These are phyloP conservation scores for Apostichopus californicus DNA, from an alignment of 35 echinoderm and acorn worm genomes.

Conservation along the genomic window DNA sequence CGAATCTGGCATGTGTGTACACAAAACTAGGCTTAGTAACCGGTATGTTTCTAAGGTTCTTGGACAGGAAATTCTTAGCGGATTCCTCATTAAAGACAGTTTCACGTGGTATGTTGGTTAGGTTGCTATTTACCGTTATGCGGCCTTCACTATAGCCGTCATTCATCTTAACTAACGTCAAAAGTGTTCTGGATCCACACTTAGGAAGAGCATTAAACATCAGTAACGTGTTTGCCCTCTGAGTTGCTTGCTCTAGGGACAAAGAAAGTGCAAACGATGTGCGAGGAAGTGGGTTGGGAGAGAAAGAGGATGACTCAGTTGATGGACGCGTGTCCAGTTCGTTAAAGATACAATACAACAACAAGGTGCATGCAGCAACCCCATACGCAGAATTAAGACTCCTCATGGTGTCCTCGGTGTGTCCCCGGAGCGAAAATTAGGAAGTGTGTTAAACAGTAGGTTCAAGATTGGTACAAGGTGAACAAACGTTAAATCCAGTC, in stretches of 20 bases:
- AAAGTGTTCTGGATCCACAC: constrained; percentile 29
- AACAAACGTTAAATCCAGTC: too few relatives aligned
- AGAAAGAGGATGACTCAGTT: too few relatives aligned
- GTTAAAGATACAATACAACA: too few relatives aligned
- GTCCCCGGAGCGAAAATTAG: too few relatives aligned
- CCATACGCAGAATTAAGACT: too few relatives aligned
- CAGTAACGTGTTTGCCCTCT: not conserved
- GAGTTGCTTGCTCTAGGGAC: not conserved
- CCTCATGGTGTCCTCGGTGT: too few relatives aligned
- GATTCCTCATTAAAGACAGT: not conserved
- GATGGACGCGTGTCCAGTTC: too few relatives aligned
- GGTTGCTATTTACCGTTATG: not conserved
- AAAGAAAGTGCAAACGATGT: too few relatives aligned
- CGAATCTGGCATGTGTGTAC: constrained; percentile 31
- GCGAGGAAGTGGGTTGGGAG: too few relatives aligned
- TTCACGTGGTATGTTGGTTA: constrained; percentile 1
- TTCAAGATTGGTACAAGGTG: too few relatives aligned
- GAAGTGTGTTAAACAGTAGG: too few relatives aligned
- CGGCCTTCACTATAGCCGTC: not conserved
- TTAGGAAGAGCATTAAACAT: constrained; percentile 44
- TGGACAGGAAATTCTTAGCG: not conserved
- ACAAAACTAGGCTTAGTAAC: constrained; percentile 5
- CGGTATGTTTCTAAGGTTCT: not conserved
- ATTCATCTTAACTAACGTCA: not conserved
- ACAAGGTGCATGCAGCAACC: too few relatives aligned